A percentile compares a stretch with the other conserved stretches of the same genome.
These are phyloP conservation scores for Trachelipus rathkii DNA, from an alignment of 1,140 invertebrate genomes.

Conservation along the genomic window DNA sequence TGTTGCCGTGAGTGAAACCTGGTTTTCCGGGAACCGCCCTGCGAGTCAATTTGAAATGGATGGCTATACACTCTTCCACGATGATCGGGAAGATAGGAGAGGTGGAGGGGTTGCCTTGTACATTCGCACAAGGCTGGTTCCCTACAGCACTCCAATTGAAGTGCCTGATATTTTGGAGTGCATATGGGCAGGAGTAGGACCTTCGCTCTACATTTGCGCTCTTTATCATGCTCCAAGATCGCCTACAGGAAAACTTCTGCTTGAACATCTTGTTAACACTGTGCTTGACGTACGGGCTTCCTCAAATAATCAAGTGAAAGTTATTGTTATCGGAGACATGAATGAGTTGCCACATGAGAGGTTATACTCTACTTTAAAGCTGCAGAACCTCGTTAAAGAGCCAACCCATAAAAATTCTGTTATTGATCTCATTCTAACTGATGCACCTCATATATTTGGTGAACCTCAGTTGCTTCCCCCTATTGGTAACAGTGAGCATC, in stretches of 20 bases:
- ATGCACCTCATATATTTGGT: conserved; percentile 28
- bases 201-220: conserved; percentile 30
- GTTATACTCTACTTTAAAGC: conserved; percentile 30
- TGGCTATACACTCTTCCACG: conserved; percentile 39
- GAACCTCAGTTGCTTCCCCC: conserved; percentile 36
- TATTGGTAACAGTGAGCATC: conserved; percentile 35
- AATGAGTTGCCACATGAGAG: conserved; percentile 39
- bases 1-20: conserved; percentile 41
- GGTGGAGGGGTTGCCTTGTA: conserved; percentile 43
- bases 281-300: conserved; percentile 31
- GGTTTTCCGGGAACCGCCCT: conserved; percentile 38
- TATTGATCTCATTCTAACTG: conserved; percentile 42
- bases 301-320: conserved; percentile 16
- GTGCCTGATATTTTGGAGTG: conserved; percentile 38
- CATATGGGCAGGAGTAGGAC: conserved; percentile 37
- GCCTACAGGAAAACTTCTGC: conserved; percentile 37
- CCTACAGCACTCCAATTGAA: conserved; percentile 25
- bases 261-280: conserved; percentile 43
- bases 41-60: conserved; percentile 25
- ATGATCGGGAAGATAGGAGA: conserved; percentile 35
- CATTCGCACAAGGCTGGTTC: conserved; percentile 13
- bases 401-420: conserved; percentile 40
- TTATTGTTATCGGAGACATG: conserved; percentile 40
- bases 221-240: conserved; percentile 41
- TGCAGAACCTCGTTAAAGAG: conserved; percentile 42